These are phyloP conservation scores for Gallinago undulata DNA, from an alignment of 2,113 vertebrate species.

Conservation along the genomic window DNA sequence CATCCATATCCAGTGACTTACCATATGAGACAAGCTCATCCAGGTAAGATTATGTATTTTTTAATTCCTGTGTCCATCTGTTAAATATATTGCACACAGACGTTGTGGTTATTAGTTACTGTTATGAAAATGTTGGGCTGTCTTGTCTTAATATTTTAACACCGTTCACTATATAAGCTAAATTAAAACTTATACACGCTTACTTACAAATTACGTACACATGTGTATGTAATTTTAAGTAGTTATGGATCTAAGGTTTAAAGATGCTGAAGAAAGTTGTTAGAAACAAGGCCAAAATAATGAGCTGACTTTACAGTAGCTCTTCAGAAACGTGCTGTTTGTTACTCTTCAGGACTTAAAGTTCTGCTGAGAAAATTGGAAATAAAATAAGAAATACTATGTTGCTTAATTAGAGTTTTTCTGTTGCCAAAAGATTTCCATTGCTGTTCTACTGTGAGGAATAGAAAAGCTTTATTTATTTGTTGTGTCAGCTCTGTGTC, in stretches of 20 bases:
- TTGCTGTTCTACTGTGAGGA: not conserved
- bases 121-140: not conserved
- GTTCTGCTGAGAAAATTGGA: not conserved
- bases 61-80: not conserved
- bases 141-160: not conserved
- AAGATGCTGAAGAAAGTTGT: not conserved
- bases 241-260: not conserved
- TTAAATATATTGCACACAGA: not conserved
- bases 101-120: not conserved
- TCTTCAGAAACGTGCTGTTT: not conserved
- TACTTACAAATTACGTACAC: not conserved
- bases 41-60: constrained; percentile 76
- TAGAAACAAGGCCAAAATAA: not conserved
- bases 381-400: not conserved
- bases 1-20: constrained; percentile 98
- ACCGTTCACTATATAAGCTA: not conserved
- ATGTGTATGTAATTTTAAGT: not conserved
- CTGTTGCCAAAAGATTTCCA: not conserved
- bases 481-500: not conserved
- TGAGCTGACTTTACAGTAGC: not conserved
- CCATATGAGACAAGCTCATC: constrained; percentile 98
- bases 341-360: not conserved
- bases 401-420: not conserved
- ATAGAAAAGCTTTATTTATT: not conserved
- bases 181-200: not conserved